Evolutionary conservation across 2,113 vertebrate genomes (phyloP), one percentile per base, ranked within the genome.

Genomic region (Aramus guarauna): DNA sequence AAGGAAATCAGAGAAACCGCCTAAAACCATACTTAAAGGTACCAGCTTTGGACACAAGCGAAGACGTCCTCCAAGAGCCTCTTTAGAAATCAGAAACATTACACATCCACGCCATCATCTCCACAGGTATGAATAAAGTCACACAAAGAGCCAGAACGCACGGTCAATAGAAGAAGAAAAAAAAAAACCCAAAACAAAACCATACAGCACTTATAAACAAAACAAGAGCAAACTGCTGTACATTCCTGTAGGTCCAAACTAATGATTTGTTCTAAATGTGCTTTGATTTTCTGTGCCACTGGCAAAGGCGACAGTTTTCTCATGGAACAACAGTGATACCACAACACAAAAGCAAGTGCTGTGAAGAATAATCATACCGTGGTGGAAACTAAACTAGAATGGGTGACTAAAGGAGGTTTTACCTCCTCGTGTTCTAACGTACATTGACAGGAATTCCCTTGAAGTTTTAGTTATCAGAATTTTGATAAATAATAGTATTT

Each of bases 181-280:
- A 32, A 36, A 53, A 32, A 7, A n/a, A 34, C 0, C 8, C 9
- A 39, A 39, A 13, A 10, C 39, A 34, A 63, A 26, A 17, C 9
- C 2, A 0, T 1, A 53, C 0, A 77, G 26, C 32, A 37, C 23
- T 66, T 24, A 58, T 5, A 55, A 50, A 58, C 15, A 29, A 71
- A 53, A 23, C 64, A 34, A 58, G 9, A 71, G 11, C 45, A 11
- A 48, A 59, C 43, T 45, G 52, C 27, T 55, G 29, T 4, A 50
- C 30, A 3, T 47, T 71, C 59, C 39, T 52, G 12, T 16, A 77
- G 45, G 14, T 53, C 60, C 90, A 87, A 81, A 66, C 71, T 29
- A 66, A 41, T 3, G 22, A 29, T 87, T 77, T 34, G 30, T 34
- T 34, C 73, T 80, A 43, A 66, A 16, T 8, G 53, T 64, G 64